Conservation (phyloP, 2,888 invertebrate species). For the Mantis religiosa region DNA sequence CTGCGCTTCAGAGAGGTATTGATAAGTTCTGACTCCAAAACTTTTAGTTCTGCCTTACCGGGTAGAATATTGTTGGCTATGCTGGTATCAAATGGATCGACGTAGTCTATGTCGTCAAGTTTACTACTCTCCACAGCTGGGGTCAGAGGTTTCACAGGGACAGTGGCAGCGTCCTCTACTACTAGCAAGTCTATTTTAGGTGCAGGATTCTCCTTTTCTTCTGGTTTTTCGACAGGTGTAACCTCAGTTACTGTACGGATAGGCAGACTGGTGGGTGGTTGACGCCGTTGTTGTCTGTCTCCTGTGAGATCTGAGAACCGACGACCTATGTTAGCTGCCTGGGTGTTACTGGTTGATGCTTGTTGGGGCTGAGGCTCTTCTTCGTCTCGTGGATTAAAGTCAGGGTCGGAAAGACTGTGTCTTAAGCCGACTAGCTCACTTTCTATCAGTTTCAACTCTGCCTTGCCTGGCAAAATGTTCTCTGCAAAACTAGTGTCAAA, state of each 20-base stretch:
- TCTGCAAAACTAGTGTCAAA: conserved; percentile 62
- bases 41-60: conserved; percentile 72
- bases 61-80: conserved; percentile 70
- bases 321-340: background rate
- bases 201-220: background rate
- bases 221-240: background rate
- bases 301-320: conserved; percentile 29
- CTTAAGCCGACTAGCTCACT: conserved; percentile 29
- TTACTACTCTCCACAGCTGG: conserved; percentile 38
- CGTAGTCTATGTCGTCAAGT: conserved; percentile 42
- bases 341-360: background rate
- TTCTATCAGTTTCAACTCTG: conserved; percentile 48
- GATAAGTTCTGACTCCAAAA: conserved; percentile 71
- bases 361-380: conserved; percentile 38
- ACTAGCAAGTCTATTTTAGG: conserved; percentile 18
- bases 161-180: conserved; percentile 16
- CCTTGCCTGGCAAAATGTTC: conserved; percentile 52
- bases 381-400: conserved; percentile 34
- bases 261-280: conserved; percentile 17
- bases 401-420: conserved; percentile 38
- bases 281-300: conserved; percentile 3
- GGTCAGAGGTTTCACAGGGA: conserved; percentile 44
- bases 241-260: conserved; percentile 13
- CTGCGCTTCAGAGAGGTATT: conserved; percentile 41
- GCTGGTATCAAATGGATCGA: conserved; percentile 85